A percentile compares a stretch with the other conserved stretches of the same genome.
These are phyloP conservation scores for Campaea margaritaria DNA, from an alignment of 2,888 invertebrate genomes.

Conservation along the genomic window DNA sequence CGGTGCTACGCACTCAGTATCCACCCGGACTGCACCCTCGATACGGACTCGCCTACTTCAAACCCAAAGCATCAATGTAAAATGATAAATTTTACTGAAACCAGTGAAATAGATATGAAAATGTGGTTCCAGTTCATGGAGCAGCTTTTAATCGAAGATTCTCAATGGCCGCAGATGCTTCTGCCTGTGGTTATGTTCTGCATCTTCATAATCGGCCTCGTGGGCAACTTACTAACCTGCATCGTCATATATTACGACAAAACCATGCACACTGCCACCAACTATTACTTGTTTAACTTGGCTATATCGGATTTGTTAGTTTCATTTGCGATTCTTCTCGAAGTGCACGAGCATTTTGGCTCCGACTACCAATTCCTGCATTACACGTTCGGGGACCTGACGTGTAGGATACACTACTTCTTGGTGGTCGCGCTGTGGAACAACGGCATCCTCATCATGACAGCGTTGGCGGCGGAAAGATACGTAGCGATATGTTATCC, in stretches of 20 bases:
- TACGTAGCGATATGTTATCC: slow-evolving; percentile 67
- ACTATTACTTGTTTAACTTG: slow-evolving; percentile 72
- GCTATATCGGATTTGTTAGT: slow-evolving; percentile 72
- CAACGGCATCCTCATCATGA: slow-evolving; percentile 65
- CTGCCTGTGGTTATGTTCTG: slow-evolving; percentile 43
- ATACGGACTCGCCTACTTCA: not conserved
- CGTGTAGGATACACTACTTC: slow-evolving; percentile 62
- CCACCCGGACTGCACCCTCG: not conserved
- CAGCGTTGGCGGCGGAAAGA: slow-evolving; percentile 64
- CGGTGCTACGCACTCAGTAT: slow-evolving; percentile 1
- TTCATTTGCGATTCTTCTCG: slow-evolving; percentile 62
- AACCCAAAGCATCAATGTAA: not conserved
- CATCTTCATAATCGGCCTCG: slow-evolving; percentile 57
- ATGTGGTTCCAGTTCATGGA: slow-evolving; percentile 55
- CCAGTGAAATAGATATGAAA: slow-evolving; percentile 25
- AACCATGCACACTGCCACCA: slow-evolving; percentile 73
- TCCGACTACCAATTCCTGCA: slow-evolving; percentile 44
- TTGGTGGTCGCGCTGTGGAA: slow-evolving; percentile 61
- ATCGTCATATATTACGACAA: slow-evolving; percentile 70
- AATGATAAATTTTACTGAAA: slow-evolving; percentile 11
- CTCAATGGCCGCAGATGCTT: slow-evolving; percentile 43
- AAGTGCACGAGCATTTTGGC: slow-evolving; percentile 49
- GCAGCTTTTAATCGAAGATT: slow-evolving; percentile 43
- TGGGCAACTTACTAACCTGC: slow-evolving; percentile 73
- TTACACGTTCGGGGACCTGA: slow-evolving; percentile 47